phyloP scores from a whole-genome alignment of 2,888 invertebrate species.

The Pocota personata region DNA sequence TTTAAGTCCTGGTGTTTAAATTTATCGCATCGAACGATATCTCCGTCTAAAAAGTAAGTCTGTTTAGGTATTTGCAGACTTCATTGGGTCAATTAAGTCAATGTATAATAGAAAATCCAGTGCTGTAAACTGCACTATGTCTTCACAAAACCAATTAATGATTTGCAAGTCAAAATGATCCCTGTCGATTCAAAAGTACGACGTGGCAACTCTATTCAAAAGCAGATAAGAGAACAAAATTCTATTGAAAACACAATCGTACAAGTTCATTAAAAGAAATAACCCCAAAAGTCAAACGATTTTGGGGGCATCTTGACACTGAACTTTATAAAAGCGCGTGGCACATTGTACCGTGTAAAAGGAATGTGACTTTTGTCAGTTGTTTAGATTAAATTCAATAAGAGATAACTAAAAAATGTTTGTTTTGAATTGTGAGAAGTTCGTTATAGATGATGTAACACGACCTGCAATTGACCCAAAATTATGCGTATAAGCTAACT shows the following conservation, averaged over 20 bases:
- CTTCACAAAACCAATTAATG: too few relatives aligned
- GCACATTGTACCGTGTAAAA: conserved; percentile 2
- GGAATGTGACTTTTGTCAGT: not conserved
- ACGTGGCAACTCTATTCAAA: conserved; percentile 8
- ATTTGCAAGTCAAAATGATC: not conserved
- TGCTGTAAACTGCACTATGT: too few relatives aligned
- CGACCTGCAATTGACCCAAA: not conserved
- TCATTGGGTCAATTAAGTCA: too few relatives aligned
- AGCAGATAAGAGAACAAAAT: conserved; percentile 13
- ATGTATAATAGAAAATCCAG: too few relatives aligned
- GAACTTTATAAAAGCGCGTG: conserved; percentile 37
- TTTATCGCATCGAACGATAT: too few relatives aligned
- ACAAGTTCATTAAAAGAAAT: not conserved
- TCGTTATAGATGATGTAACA: not conserved
- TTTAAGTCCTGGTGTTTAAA: too few relatives aligned
- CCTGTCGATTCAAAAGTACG: too few relatives aligned
- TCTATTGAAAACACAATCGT: not conserved
- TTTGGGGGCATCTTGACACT: conserved; percentile 30
- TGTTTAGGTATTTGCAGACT: too few relatives aligned
- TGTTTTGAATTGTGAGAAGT: not conserved
- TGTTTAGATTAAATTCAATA: conserved; percentile 1
- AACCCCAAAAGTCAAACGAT: conserved; percentile 31
- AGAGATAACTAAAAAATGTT: not conserved
- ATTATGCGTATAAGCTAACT: too few relatives aligned
- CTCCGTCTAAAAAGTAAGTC: too few relatives aligned